Evolutionary conservation across 1,140 invertebrate species (phyloP), one percentile per base, ranked within the genome.

Genomic region (Drosophila athabasca): DNA sequence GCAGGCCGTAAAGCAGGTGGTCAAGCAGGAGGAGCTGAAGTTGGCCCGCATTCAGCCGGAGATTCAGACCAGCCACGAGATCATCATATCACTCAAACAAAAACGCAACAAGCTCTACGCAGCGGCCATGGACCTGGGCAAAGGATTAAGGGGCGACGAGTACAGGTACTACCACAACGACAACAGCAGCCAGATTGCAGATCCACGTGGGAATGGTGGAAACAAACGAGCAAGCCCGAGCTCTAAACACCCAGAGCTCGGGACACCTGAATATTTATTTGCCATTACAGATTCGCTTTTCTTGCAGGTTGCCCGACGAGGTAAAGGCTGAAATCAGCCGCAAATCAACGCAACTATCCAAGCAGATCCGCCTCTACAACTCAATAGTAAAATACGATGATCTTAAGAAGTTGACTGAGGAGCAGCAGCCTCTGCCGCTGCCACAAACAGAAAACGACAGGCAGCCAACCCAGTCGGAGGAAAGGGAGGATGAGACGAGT

Each of bases 1-100:
- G 68, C 88, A 88, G 49, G 17, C 58, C 7, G 52, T 90, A 7
- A 82, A 84, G 57, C 55, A 55, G 15, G 50, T 69, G 3, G 61
- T 83, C 8, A 76, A 75, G 41, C 46, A 73, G 51, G 83, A 92
- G 71, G 76, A 92, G 48, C 31, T 69, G 41, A 90, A 82, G 61
- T 59, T 91, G 35, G 52, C 81, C 0, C 66, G 62, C 17, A 82
- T 91, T 24, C 80, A 88, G 61, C 90, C 91, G 8, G 67, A 82
- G 49, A 91, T 92, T 41, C 80, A 89, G 31, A 50, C 72, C 54
- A 88, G 69, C 17, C 80, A 92, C 51, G 76, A 91, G 62, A 76
- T 87, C 6, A 90, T 92, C 17, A 79, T 78, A 51, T 81, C 80
- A 8, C 49, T 91, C 7, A 90, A 90, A 53, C 67, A 87, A 46